A percentile compares a stretch with the other conserved stretches of the same genome.
These are phyloP conservation scores for Craniophora ligustri DNA, from an alignment of 2,888 invertebrate species.

Conservation along the genomic window DNA sequence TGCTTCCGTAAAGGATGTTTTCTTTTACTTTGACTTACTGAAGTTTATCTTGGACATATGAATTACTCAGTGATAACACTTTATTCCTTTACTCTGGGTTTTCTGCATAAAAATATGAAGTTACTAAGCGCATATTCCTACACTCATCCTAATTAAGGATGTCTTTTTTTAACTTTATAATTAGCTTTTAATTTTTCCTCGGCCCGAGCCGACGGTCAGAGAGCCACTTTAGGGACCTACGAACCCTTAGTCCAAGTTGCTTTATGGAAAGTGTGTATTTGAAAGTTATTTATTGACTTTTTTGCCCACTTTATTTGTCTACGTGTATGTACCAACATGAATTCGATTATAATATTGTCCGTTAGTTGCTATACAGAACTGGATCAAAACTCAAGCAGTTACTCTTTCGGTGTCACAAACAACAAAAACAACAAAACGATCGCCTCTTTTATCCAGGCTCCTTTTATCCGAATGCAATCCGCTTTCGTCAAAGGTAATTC, in stretches of 20 bases:
- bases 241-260: no score
- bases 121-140: not conserved
- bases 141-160: no score
- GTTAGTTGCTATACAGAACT: no score
- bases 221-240: no score
- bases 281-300: no score
- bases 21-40: slow-evolving; percentile 15
- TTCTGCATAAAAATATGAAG: not conserved
- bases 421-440: slow-evolving; percentile 51
- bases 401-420: slow-evolving; percentile 50
- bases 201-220: no score
- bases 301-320: no score
- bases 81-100: not conserved
- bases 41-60: not conserved
- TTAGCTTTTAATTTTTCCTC: no score
- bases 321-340: no score
- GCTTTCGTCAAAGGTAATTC: slow-evolving; percentile 84
- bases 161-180: no score
- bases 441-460: slow-evolving; percentile 61
- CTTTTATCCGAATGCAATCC: slow-evolving; percentile 81
- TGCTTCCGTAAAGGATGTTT: slow-evolving; percentile 26
- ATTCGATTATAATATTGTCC: no score
- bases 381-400: slow-evolving; percentile 8
- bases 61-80: not conserved
- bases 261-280: no score